A percentile compares a stretch with the other conserved stretches of the same genome.
phyloP scores from a whole-genome alignment of 2,113 vertebrate genomes.

The Dendropsophus ebraccatus region DNA sequence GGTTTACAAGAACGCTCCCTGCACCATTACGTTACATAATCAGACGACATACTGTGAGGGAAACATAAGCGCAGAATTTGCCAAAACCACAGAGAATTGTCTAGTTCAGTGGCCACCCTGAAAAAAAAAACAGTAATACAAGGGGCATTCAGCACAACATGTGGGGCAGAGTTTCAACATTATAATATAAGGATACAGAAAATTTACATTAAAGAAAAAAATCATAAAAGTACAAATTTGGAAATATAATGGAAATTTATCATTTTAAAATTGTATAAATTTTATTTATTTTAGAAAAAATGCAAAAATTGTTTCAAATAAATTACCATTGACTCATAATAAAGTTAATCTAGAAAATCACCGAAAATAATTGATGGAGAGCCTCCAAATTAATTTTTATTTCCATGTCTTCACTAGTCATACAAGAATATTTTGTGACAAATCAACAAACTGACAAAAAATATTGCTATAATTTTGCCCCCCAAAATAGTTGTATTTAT shows the following conservation, averaged over 20 bases:
- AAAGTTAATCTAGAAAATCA: no score
- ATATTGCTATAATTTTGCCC: no score
- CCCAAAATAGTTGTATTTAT: no score
- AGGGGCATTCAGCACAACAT: no score
- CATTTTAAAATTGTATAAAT: neutral
- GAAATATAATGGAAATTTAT: neutral
- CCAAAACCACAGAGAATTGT: slow-evolving; percentile 13
- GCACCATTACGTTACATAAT: neutral
- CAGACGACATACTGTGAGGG: neutral
- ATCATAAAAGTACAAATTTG: neutral
- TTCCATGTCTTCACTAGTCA: no score
- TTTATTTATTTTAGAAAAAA: no score
- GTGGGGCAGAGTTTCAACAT: neutral
- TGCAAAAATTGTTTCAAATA: no score
- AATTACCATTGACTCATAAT: no score
- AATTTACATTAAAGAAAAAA: neutral
- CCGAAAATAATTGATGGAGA: no score
- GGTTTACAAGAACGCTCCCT: neutral
- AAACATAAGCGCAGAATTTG: neutral
- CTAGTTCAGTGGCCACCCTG: neutral
- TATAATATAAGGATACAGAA: neutral
- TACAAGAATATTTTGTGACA: no score
- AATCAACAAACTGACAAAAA: no score
- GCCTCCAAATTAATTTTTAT: no score
- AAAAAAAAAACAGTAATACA: neutral